phyloP scores from a whole-genome alignment of 2,888 invertebrate species.

The Drosophila histrio region DNA sequence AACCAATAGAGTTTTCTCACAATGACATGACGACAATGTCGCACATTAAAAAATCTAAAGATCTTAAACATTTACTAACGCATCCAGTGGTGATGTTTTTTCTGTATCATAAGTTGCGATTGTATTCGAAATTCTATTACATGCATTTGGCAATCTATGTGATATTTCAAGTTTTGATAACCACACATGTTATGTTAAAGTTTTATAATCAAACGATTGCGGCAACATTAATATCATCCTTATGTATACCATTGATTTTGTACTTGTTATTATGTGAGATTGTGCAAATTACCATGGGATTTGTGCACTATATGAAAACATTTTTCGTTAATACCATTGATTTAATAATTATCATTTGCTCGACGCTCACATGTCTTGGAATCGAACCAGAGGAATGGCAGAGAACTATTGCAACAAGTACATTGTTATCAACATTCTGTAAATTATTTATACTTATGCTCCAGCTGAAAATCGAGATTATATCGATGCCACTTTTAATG shows the following conservation, averaged over 20 bases:
- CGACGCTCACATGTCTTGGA: neutral
- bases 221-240: neutral
- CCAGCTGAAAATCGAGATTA: neutral
- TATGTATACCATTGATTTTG: neutral
- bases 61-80: constrained; percentile 1
- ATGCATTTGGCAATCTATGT: neutral
- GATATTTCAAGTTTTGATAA: neutral
- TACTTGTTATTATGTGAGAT: neutral
- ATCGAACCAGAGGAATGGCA: neutral
- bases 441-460: neutral
- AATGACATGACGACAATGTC: constrained; percentile 10
- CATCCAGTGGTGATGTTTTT: constrained; percentile 2
- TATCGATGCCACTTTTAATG: constrained; percentile 14
- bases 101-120: neutral
- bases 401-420: neutral
- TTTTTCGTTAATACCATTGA: neutral
- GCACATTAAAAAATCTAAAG: neutral
- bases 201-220: neutral
- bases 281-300: neutral
- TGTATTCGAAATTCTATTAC: constrained; percentile 3
- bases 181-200: neutral
- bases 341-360: neutral
- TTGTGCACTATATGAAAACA: neutral
- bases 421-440: neutral
- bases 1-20: neutral